Conservation (phyloP, 2,113 vertebrate genomes). For the Lagopus muta region DNA sequence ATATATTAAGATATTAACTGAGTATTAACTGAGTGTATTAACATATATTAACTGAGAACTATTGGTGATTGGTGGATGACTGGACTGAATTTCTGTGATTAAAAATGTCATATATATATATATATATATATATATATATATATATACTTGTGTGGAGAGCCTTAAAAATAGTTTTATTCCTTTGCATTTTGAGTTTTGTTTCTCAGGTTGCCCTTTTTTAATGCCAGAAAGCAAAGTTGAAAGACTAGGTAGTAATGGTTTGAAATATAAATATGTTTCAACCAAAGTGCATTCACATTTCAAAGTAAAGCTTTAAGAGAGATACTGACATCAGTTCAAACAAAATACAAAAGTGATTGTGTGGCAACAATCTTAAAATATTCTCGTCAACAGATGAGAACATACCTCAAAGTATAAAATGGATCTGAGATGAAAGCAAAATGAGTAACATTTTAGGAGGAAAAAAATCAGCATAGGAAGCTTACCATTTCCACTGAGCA, state of each 20-base stretch:
- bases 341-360: not conserved
- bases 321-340: not conserved
- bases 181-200: not conserved
- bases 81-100: too few species aligned
- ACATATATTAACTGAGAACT: too few species aligned
- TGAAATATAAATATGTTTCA: not conserved
- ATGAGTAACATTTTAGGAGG: not conserved
- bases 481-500: not conserved
- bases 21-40: too few species aligned
- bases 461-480: not conserved
- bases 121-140: not conserved
- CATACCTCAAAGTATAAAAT: rapidly evolving
- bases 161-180: not conserved
- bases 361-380: not conserved
- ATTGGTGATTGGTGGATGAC: too few species aligned
- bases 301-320: not conserved
- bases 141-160: not conserved
- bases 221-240: not conserved
- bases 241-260: not conserved
- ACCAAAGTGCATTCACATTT: not conserved
- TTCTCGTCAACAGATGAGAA: not conserved
- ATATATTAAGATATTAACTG: not conserved
- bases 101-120: not conserved
- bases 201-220: not conserved
- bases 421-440: not conserved